Conservation (phyloP, 2,113 vertebrate species). For the Eurypyga helias region DNA sequence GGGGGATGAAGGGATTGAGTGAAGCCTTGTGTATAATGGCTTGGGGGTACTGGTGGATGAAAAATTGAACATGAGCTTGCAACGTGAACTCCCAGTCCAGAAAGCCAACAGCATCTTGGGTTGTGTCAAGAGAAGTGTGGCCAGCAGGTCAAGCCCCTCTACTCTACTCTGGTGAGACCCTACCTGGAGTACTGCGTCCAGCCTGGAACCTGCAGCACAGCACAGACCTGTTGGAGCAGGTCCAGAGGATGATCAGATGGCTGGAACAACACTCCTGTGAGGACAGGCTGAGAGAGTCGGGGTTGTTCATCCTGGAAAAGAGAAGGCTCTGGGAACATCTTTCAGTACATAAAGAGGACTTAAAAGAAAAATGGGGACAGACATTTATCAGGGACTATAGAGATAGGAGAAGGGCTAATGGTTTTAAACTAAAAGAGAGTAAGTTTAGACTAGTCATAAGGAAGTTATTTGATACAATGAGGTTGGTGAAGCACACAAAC, state of each 20-base stretch:
- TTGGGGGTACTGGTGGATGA: background rate
- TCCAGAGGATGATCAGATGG: background rate
- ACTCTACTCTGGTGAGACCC: too few species aligned
- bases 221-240: background rate
- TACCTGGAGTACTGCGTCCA: background rate
- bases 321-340: rapidly evolving
- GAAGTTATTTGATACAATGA: background rate
- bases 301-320: background rate
- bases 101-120: too few species aligned
- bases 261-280: background rate
- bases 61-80: background rate
- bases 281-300: background rate
- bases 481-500: background rate
- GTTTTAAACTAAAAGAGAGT: background rate
- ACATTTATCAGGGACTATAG: background rate
- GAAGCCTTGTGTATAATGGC: too few species aligned
- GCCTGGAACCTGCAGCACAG: background rate
- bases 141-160: too few species aligned
- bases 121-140: too few species aligned
- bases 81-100: too few species aligned
- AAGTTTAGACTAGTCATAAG: background rate
- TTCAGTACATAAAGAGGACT: background rate
- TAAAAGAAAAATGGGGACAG: background rate
- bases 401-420: rapidly evolving
- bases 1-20: background rate